Evolutionary conservation across 64 coral and sea anemone species (phyloP).

Genomic region (Anthopleura sola): DNA sequence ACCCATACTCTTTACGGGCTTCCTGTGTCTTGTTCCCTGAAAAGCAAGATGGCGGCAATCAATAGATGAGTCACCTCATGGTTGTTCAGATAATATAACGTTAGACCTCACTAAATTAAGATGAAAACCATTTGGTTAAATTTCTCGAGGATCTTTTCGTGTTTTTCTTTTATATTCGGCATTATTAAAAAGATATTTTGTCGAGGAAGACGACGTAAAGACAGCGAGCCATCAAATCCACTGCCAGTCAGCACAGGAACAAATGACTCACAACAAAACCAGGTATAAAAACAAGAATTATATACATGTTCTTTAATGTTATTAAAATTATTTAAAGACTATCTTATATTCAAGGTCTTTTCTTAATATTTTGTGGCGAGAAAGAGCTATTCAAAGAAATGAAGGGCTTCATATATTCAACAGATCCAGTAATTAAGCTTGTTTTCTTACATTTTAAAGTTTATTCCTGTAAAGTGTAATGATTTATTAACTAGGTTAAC

Average conservation of each 20-base stretch:
- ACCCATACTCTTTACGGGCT: too few relatives aligned
- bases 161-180: conserved; percentile 4
- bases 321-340: not conserved
- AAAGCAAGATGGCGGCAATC: conserved; percentile 1
- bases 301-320: not conserved
- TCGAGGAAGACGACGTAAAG: not conserved
- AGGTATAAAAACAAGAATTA: not conserved
- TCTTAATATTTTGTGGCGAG: not conserved
- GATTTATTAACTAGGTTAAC: too few relatives aligned
- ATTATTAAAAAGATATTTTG: conserved; percentile 6
- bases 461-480: too few relatives aligned
- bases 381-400: not conserved
- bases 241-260: not conserved
- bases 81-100: not conserved
- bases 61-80: not conserved
- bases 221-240: conserved; percentile 1
- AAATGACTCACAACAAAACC: not conserved
- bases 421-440: too few relatives aligned
- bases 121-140: conserved; percentile 12
- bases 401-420: too few relatives aligned
- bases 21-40: too few relatives aligned
- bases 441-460: too few relatives aligned
- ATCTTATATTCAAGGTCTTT: not conserved
- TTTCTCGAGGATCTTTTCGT: not conserved
- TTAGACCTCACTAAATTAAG: not conserved